Base-by-base conservation (phyloP, 2,113 vertebrate genomes). In the Lepisosteus oculatus region DNA sequence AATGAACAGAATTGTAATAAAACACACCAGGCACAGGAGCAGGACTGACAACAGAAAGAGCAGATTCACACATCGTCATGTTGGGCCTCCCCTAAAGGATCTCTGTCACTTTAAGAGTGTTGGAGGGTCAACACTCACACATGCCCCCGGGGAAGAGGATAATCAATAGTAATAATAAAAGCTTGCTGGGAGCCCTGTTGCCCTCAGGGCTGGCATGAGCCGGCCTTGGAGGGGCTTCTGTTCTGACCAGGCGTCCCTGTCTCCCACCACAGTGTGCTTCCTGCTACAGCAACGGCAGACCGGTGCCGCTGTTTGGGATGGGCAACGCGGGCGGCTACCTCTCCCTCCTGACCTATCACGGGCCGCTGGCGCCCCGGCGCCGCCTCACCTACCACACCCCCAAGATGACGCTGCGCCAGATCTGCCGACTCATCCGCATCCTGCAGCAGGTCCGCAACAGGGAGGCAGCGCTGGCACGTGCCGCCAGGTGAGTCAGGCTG, bases 331-430 rank as follows among this genome's bases (percentile, higher is more conserved):
- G 42, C 9, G 76, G 76, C 73, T 89, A 87, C 70, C 68, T 91
- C 79, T 85, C 82, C 3, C 76, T 92, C 12, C 41, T 91, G 43
- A 12, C 74, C 1, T 61, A 87, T 72, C 79, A 84, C 15, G 86
- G 85, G 4, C 90, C 90, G 14, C 77, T 71, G 14, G 56, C 78
- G 6, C 88, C 90, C 0, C 68, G 80, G 3, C 86, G 90, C 45
- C 84, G 83, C 17, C 74, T 91, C 78, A 73, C 71, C 3, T 80
- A 45, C 73, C 84, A 87, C 3, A 44, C 80, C 9, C 90, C 89
- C 0, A 83, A 76, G 72, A 87, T 93, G 89, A 91, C 90, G 7
- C 78, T 93, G 71, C 78, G 88, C 9, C 90, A 93, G 84, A 89
- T 93, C 79, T 91, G 83, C 74, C 76, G 75, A 54, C 79, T 86